A percentile compares a stretch with the other conserved stretches of the same genome.
phyloP scores from a whole-genome alignment of 2,113 vertebrate genomes.

The Corythornis madagascariensis region DNA sequence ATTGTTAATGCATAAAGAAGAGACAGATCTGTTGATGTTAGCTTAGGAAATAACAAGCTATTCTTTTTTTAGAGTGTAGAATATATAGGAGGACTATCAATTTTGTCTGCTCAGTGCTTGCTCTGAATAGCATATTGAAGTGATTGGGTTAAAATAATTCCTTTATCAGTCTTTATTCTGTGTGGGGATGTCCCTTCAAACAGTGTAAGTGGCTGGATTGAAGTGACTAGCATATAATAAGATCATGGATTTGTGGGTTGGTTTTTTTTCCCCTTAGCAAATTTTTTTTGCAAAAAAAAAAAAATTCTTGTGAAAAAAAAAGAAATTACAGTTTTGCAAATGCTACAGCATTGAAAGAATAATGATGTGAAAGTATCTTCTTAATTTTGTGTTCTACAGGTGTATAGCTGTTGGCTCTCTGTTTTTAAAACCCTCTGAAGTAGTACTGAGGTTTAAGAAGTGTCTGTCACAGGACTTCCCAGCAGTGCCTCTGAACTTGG shows the following conservation, averaged over 20 bases:
- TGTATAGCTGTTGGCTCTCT: neutral
- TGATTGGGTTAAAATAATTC: neutral
- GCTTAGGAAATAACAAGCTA: slow-evolving; percentile 52
- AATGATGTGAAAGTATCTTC: neutral
- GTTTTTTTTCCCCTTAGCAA: neutral
- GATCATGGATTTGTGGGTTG: neutral
- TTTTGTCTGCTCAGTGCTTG: slow-evolving; percentile 25
- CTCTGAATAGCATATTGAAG: slow-evolving; percentile 7
- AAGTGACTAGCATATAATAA: neutral
- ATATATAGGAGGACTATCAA: slow-evolving; percentile 18
- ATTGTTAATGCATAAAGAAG: slow-evolving; percentile 73
- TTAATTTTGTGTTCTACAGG: neutral
- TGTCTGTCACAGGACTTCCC: rapidly evolving
- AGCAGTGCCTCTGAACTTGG: neutral
- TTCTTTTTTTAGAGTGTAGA: slow-evolving; percentile 10
- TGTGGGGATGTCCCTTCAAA: neutral
- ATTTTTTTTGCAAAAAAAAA: neutral
- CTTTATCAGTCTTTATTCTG: neutral
- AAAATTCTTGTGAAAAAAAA: neutral
- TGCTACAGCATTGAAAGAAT: neutral
- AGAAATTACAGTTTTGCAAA: neutral
- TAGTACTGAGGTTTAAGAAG: neutral
- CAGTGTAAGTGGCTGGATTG: neutral
- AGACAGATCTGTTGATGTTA: slow-evolving; percentile 54
- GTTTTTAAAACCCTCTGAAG: neutral